These are phyloP conservation scores for Psilanteris sp. DNA, from an alignment of 1,140 invertebrate genomes.

Conservation along the genomic window DNA sequence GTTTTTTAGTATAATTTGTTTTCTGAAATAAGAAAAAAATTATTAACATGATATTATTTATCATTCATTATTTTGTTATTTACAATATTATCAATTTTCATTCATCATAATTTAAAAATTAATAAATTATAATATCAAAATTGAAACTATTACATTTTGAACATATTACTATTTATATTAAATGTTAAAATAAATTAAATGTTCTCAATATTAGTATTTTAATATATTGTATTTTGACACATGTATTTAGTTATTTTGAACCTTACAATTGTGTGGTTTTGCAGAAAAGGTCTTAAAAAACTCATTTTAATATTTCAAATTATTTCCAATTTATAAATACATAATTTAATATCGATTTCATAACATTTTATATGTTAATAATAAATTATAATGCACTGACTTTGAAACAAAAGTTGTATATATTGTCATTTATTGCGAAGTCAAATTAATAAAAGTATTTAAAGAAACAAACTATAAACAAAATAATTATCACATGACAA, in stretches of 20 bases:
- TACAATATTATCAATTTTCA: no score
- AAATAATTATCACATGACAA: slow-evolving; percentile 1
- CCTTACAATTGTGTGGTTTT: neutral
- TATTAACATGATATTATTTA: no score
- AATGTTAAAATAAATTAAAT: no score
- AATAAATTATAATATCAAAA: no score
- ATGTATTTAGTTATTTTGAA: neutral
- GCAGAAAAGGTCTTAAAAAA: slow-evolving; percentile 4
- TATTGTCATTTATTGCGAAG: slow-evolving; percentile 16
- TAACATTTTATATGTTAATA: neutral
- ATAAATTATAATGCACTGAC: no score
- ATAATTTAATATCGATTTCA: slow-evolving; percentile 1
- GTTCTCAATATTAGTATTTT: neutral
- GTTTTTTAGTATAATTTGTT: slow-evolving; percentile 59
- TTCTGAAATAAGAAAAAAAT: slow-evolving; percentile 60
- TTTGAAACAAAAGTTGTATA: slow-evolving; percentile 10
- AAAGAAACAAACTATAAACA: slow-evolving; percentile 16
- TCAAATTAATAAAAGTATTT: slow-evolving; percentile 30
- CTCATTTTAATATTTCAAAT: neutral
- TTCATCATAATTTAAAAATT: neutral
- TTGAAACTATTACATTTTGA: no score
- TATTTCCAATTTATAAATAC: neutral
- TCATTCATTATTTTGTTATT: no score
- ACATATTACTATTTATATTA: no score
- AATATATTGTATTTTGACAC: neutral